Conservation (phyloP, 2,888 invertebrate species). For the Anarsia innoxiella region DNA sequence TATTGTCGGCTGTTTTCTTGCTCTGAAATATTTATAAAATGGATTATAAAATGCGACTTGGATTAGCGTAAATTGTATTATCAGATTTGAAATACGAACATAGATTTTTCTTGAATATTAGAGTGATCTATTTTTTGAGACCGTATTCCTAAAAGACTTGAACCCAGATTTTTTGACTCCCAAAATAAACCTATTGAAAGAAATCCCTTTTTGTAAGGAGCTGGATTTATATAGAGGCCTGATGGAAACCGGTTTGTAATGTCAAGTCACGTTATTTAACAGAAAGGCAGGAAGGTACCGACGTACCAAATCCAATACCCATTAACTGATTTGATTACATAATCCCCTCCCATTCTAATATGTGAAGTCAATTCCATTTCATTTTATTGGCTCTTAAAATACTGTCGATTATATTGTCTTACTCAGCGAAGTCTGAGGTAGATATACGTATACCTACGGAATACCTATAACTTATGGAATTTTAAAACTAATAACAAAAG, state of each 20-base stretch:
- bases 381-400: conserved; percentile 21
- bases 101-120: too few species aligned
- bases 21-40: not conserved
- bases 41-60: too few species aligned
- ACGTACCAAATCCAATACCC: conserved; percentile 7
- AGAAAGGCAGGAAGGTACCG: conserved; percentile 2
- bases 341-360: conserved; percentile 20
- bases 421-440: not conserved
- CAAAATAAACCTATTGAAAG: conserved; percentile 1
- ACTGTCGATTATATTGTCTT: conserved; percentile 3
- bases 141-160: not conserved
- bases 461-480: too few species aligned
- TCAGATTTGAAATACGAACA: too few species aligned
- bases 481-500: too few species aligned
- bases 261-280: conserved; percentile 7
- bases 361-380: conserved; percentile 12
- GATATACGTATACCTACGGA: not conserved
- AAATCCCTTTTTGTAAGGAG: not conserved
- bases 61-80: too few species aligned
- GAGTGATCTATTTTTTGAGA: not conserved
- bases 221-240: not conserved
- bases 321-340: conserved; percentile 32
- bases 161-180: conserved; percentile 1
- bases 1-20: conserved; percentile 11
- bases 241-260: not conserved